Base-by-base conservation (phyloP, 2,888 invertebrate species). In the Palloptera scutellata region DNA sequence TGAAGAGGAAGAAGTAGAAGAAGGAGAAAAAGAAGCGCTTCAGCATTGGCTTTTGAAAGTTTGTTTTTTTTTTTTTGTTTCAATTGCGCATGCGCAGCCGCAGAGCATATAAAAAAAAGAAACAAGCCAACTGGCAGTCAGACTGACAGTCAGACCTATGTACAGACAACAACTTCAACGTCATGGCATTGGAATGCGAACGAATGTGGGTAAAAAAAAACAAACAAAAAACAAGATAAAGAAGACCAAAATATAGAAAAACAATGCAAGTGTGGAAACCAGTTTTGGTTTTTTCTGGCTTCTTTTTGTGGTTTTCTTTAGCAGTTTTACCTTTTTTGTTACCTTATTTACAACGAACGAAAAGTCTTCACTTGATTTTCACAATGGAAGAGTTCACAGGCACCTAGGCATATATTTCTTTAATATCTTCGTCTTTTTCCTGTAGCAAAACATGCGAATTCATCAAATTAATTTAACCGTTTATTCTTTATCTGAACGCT, bases 131-230 rank as follows among this genome's bases (percentile, higher is more conserved):
- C n/a, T 54, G 42, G 42, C 13, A 54, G 43, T 40, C 11, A 1
- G 48, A 20, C 10, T 43, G 13, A 12, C 19, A n/a, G 58, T 19
- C 19, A 19, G n/a, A 51, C 17, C 30, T 61, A 48, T 48, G 17
- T 43, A 51, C 43, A 12, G 53, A 11, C n/a, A 57, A 10, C 30
- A 64, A 64, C 63, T 48, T 57, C 74, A 73, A 73, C 76, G 80
- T 81, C 81, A 81, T 81, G 79, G 67, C 67, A 63, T 73, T 74
- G 81, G 80, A 81, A 81, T 81, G 77, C 72, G 73, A 72, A 72
- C 59, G 45, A 59, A 17, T 57, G 64, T 10, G 9, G 43, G 43
- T 67, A 66, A 51, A 5, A 51, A 61, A 61, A 51, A n/a, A 1
- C 0, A 15, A 40, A 17, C 11, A 58, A 43, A 12, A 43, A 15